Evolutionary conservation across 2,888 invertebrate species (phyloP), one percentile per base, ranked within the genome.

Genomic region (Parnassius orleans): DNA sequence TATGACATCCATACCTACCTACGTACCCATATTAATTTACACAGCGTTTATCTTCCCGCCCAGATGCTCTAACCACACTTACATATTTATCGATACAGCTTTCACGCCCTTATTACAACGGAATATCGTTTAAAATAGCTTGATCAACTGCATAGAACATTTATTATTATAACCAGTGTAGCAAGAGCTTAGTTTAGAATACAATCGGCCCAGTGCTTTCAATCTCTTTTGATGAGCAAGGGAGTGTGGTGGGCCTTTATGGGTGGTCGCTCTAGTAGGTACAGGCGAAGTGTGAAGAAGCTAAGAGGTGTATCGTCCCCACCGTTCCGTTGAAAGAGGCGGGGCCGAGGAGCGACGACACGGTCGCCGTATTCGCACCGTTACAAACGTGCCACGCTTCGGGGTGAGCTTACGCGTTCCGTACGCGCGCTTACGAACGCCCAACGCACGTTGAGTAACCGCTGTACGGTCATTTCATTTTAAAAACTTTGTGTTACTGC

Each of bases 231-330:
- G 48, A 48, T 19, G 33, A 57, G 53, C 64, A 60, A 70, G 69
- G 76, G 77, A 81, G 79, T 61, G 75, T 65, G 66, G 74, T 57
- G 73, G 86, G 66, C 79, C 85, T 72, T 66, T 65, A 67, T 69
- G 50, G 69, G 68, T 79, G 84, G 89, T 73, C 77, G 69, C 70
- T 79, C 87, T 88, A 88, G 84, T 86, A 87, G 87, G 87, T 84
- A 87, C 80, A 77, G 81, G 80, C 84, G 81, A 86, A 88, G 87
- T 87, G 88, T 88, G 86, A 88, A 88, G 86, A 87, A 82, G 87
- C 85, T 88, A 87, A 87, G 87, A 88, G 88, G 88, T 88, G 87
- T 87, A 84, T 74, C 83, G 80, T 84, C 86, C 75, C 75, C 77
- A 72, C 76, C 84, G 84, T 83, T 81, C 73, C 80, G 83, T 82